phyloP scores from a whole-genome alignment of 2,888 invertebrate species.

The Calameuta pallipes region DNA sequence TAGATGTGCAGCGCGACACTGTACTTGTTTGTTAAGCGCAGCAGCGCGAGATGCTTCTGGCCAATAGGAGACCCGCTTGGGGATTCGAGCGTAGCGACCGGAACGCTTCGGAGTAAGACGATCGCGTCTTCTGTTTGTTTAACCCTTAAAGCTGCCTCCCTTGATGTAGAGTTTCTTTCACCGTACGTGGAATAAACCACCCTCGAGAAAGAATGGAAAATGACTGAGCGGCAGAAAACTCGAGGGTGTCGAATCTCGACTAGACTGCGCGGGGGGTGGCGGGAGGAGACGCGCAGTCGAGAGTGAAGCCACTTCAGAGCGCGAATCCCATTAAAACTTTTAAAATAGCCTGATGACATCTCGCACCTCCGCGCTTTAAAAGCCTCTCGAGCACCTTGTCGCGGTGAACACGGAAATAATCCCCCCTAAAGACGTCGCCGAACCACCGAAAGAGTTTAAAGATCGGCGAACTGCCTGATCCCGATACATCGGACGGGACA shows the following conservation, averaged over 20 bases:
- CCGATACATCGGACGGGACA: too few species aligned
- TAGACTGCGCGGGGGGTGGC: too few species aligned
- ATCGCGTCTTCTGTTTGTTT: too few species aligned
- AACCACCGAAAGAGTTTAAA: neutral
- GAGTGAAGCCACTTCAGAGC: neutral
- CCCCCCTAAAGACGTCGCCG: neutral
- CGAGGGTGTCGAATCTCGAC: neutral
- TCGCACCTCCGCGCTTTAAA: neutral
- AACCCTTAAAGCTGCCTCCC: too few species aligned
- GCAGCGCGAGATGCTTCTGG: too few species aligned
- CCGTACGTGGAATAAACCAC: neutral
- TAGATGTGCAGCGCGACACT: too few species aligned
- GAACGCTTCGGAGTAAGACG: too few species aligned
- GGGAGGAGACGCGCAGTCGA: neutral
- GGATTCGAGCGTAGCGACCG: too few species aligned
- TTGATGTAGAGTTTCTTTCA: neutral
- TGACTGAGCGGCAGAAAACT: neutral
- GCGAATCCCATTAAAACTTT: slow-evolving; percentile 4
- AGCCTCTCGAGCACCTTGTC: neutral
- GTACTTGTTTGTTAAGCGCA: too few species aligned
- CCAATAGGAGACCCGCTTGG: too few species aligned
- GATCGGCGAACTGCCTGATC: too few species aligned
- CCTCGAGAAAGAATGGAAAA: neutral
- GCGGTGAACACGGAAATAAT: neutral
- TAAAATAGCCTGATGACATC: neutral